phyloP scores from a whole-genome alignment of 2,797 vertebrate species.

The Acanthornis magna region DNA sequence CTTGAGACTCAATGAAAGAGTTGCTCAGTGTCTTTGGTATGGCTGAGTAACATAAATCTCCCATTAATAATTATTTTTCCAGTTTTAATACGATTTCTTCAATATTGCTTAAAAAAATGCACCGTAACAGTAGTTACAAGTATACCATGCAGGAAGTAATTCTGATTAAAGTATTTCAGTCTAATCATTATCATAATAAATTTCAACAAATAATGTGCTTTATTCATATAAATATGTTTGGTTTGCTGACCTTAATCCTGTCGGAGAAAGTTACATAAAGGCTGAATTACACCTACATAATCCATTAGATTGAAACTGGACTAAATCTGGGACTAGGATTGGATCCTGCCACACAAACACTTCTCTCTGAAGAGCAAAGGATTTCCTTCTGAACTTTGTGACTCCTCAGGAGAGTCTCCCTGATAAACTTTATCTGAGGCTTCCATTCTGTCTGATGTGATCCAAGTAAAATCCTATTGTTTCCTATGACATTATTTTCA shows the following conservation, averaged over 20 bases:
- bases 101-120: neutral
- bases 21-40: neutral
- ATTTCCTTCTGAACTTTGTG: neutral
- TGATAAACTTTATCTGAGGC: neutral
- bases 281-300: neutral
- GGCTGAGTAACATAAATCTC: neutral
- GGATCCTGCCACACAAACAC: neutral
- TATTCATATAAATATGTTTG: neutral
- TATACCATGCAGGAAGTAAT: neutral
- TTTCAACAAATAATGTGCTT: neutral
- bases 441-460: neutral
- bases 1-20: neutral
- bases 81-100: neutral
- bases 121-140: neutral
- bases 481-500: neutral
- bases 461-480: neutral
- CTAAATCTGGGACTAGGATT: neutral
- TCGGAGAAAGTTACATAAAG: neutral
- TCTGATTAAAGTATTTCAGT: neutral
- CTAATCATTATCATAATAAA: neutral
- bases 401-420: neutral
- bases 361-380: neutral
- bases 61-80: neutral
- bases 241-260: neutral
- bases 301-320: neutral